Conservation (phyloP, 1,140 invertebrate genomes). For the Diabrotica virgifera region DNA sequence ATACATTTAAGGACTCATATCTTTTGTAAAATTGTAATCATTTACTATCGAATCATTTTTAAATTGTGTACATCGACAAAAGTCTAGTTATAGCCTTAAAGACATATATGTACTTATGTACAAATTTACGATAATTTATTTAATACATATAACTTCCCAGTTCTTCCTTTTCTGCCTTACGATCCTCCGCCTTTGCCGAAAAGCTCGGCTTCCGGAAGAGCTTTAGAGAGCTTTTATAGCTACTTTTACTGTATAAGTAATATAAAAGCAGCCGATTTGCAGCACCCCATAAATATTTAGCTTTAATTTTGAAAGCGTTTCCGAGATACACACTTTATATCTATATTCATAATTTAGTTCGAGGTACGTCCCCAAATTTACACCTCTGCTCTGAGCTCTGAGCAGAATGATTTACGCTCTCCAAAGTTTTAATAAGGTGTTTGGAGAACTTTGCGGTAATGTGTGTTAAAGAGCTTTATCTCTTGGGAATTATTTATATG, state of each 20-base stretch:
- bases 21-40: background rate
- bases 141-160: background rate
- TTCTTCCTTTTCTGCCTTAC: background rate
- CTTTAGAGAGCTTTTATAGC: slow-evolving; percentile 49
- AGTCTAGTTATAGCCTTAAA: background rate
- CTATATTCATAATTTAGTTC: slow-evolving; percentile 40
- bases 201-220: slow-evolving; percentile 40
- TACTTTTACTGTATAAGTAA: slow-evolving; percentile 50
- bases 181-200: background rate
- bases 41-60: background rate
- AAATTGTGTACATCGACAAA: background rate
- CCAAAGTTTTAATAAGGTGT: no score
- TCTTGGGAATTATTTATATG: no score
- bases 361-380: slow-evolving; percentile 9
- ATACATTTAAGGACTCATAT: no score
- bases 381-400: slow-evolving; percentile 16
- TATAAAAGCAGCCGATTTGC: slow-evolving; percentile 50
- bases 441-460: no score
- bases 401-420: no score
- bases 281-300: slow-evolving; percentile 49
- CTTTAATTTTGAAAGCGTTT: slow-evolving; percentile 49
- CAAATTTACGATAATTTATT: no score
- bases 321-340: slow-evolving; percentile 44
- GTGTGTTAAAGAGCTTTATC: no score
- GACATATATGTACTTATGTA: no score